Evolutionary conservation across 2,888 invertebrate species (phyloP), one percentile per base, ranked within the genome.

Genomic region (Theretra japonica): DNA sequence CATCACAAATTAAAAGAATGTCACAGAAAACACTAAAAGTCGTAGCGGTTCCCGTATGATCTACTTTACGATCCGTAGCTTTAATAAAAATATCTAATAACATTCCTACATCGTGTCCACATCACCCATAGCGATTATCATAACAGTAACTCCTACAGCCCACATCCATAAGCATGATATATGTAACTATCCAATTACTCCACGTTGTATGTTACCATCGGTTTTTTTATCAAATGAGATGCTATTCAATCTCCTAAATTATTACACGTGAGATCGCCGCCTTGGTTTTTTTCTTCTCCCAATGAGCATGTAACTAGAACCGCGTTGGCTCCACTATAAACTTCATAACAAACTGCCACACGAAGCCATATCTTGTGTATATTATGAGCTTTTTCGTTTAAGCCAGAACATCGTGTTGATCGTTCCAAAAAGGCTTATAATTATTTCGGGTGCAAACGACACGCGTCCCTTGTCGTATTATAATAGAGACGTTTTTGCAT

Each of bases 341-440:
- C 89, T 92, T 91, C 90, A 90, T 92, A 94, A 94, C 93, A 92
- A 93, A 95, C 93, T 93, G 93, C 93, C 92, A 89, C 87, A 87
- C 87, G 86, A 83, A 85, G 88, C 93, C 87, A 90, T 94, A 94
- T 94, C 94, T 94, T 90, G 90, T 90, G 86, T 90, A 93, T 85
- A 90, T 94, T 95, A 94, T 92, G 94, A 94, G 92, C 90, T 89
- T 93, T 93, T 93, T 91, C 91, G 90, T 91, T 91, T 88, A 91
- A 90, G 87, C 86, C 87, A 82, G 85, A 86, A 82, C 82, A 81
- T 80, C 78, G 73, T 57, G 72, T 68, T 68, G 72, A 69, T 71
- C 76, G 23, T 73, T 74, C 65, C 53, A 82, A 82, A 89, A 70
- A 60, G 84, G 74, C 76, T 30, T 83, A 88, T 74, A 70, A 74